Percentiles rank a stretch among this genome's conserved stretches.
Evolutionary conservation across 2,888 invertebrate genomes (phyloP).

Genomic region (Brachycybe producta): DNA sequence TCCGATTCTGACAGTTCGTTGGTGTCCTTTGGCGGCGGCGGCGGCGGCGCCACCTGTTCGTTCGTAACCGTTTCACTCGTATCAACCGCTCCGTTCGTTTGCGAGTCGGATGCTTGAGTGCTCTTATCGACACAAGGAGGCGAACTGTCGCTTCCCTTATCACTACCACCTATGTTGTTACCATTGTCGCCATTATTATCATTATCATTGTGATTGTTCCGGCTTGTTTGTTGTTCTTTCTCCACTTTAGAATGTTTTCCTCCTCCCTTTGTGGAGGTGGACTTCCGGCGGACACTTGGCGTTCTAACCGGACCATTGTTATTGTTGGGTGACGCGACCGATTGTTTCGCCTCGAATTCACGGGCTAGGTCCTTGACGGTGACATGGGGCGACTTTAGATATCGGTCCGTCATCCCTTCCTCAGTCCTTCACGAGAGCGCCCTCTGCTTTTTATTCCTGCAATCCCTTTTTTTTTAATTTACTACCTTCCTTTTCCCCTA

Average conservation of each 20-base stretch:
- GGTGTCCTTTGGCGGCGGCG: too few relatives aligned
- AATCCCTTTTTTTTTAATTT: too few relatives aligned
- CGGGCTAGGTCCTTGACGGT: slow-evolving; percentile 11
- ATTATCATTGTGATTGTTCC: too few relatives aligned
- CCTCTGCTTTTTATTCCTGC: too few relatives aligned
- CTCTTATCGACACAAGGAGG: too few relatives aligned
- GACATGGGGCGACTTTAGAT: slow-evolving; percentile 9
- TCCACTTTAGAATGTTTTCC: background rate
- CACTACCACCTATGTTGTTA: background rate
- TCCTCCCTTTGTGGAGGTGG: background rate
- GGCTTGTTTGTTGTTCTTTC: background rate
- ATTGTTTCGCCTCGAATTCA: slow-evolving; percentile 6
- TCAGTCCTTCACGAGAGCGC: too few relatives aligned
- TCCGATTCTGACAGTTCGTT: too few relatives aligned
- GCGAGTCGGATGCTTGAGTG: too few relatives aligned
- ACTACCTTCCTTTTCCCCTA: too few relatives aligned
- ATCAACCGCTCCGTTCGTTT: too few relatives aligned
- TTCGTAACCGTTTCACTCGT: too few relatives aligned
- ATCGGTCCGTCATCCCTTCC: slow-evolving; percentile 13
- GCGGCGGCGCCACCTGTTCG: too few relatives aligned
- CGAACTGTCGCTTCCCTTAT: background rate
- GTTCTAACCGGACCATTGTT: background rate
- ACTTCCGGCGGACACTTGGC: background rate
- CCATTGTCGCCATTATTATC: background rate
- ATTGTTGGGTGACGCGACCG: background rate